phyloP scores from a whole-genome alignment of 2,797 vertebrate genomes.

The Brotula barbata region DNA sequence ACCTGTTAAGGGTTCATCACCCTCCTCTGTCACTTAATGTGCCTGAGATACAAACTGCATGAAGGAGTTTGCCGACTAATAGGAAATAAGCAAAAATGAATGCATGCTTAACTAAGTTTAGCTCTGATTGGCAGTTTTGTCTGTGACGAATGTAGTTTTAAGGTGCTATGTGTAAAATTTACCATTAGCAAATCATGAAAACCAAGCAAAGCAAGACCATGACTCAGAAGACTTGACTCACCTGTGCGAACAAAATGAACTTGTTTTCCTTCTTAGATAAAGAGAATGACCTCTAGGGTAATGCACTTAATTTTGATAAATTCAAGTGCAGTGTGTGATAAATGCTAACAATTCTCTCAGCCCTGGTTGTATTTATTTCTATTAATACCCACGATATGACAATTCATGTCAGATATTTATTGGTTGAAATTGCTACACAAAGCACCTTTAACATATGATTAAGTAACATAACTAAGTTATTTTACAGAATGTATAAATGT shows the following conservation, averaged over 20 bases:
- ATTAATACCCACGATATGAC: neutral
- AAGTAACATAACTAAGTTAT: conserved; percentile 45
- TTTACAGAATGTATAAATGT: conserved; percentile 65
- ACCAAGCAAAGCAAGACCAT: too few species aligned
- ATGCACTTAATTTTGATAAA: neutral
- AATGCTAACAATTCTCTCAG: neutral
- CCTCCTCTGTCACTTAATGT: conserved; percentile 11
- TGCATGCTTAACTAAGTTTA: conserved; percentile 56
- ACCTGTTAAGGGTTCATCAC: conserved; percentile 20
- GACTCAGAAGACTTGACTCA: too few species aligned
- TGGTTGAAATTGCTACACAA: conserved; percentile 40
- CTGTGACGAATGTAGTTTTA: conserved; percentile 57
- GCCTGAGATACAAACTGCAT: conserved; percentile 58
- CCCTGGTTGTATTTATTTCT: neutral
- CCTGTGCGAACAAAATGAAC: too few species aligned
- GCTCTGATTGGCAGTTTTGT: conserved; percentile 46
- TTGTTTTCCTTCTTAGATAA: conserved; percentile 9
- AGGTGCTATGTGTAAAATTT: conserved; percentile 48
- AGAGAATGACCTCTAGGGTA: neutral
- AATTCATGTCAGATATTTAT: neutral
- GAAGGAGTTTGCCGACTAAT: conserved; percentile 44
- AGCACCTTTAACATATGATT: conserved; percentile 49
- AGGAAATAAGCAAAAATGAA: conserved; percentile 36
- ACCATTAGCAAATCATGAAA: conserved; percentile 21
- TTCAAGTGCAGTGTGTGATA: neutral